phyloP scores from a whole-genome alignment of 2,113 vertebrate species.

The Scartelaos histophorus region DNA sequence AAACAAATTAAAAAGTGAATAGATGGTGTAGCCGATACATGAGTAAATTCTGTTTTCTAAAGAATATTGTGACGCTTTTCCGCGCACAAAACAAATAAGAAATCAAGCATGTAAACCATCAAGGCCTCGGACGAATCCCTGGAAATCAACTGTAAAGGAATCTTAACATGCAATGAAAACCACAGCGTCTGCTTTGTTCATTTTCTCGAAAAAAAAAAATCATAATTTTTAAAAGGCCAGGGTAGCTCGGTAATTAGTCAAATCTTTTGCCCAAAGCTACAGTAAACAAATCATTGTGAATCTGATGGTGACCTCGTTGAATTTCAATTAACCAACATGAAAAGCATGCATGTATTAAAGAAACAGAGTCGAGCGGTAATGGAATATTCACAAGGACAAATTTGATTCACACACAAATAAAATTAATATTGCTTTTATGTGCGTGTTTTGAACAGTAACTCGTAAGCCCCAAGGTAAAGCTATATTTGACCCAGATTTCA shows the following conservation, averaged over 20 bases:
- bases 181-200: constrained; percentile 30
- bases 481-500: background rate
- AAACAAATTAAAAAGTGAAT: constrained; percentile 44
- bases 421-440: background rate
- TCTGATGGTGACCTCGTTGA: constrained; percentile 56
- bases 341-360: constrained; percentile 47
- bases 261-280: constrained; percentile 55
- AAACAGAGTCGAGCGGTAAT: constrained; percentile 18
- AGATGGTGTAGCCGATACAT: constrained; percentile 34
- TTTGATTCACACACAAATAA: constrained; percentile 2
- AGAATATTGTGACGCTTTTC: constrained; percentile 32
- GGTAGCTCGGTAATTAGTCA: constrained; percentile 59
- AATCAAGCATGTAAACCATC: background rate
- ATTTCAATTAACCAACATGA: constrained; percentile 63
- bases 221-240: constrained; percentile 38
- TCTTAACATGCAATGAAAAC: constrained; percentile 16
- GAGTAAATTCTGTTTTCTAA: constrained; percentile 35
- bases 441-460: too few species aligned
- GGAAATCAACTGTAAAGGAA: constrained; percentile 16
- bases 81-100: constrained; percentile 1
- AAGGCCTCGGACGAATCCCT: constrained; percentile 16
- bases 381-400: constrained; percentile 33
- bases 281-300: constrained; percentile 70
- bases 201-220: constrained; percentile 28
- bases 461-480: background rate